phyloP scores from a whole-genome alignment of 2,113 vertebrate genomes.

The Vulpes ferrilata region DNA sequence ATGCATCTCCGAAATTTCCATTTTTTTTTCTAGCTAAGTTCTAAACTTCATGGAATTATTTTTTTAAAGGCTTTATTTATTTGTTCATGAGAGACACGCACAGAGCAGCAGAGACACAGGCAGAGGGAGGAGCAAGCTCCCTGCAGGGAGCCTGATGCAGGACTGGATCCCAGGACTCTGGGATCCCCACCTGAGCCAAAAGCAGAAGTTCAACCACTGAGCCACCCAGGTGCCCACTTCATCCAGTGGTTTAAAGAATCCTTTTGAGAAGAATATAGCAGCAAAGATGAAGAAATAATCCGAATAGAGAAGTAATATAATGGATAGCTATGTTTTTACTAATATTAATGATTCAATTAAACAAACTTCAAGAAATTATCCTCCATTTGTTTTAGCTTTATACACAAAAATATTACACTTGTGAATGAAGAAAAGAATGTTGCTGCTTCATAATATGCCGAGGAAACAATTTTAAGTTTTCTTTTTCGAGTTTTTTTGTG shows the following conservation, averaged over 20 bases:
- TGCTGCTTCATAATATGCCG: background rate
- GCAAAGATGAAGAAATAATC: background rate
- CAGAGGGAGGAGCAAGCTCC: too few species aligned
- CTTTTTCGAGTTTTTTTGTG: background rate
- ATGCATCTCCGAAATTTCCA: background rate
- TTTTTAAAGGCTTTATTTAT: too few species aligned
- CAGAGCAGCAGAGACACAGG: too few species aligned
- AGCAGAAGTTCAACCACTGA: too few species aligned
- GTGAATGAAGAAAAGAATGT: background rate
- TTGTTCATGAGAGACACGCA: too few species aligned
- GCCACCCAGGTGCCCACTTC: too few species aligned
- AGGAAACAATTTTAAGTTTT: background rate
- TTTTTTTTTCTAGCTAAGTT: background rate
- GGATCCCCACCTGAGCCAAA: too few species aligned
- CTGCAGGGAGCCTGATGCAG: too few species aligned
- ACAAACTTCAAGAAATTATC: background rate
- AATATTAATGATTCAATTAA: background rate
- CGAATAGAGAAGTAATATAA: background rate
- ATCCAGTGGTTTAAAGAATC: background rate
- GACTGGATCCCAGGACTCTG: too few species aligned
- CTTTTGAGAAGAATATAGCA: conserved; percentile 7
- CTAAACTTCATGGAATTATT: background rate
- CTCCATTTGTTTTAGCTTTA: background rate
- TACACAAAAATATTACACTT: background rate
- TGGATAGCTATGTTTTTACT: background rate